These are phyloP conservation scores for Trypoxylus dichotomus DNA, from an alignment of 1,140 invertebrate species.

Conservation along the genomic window DNA sequence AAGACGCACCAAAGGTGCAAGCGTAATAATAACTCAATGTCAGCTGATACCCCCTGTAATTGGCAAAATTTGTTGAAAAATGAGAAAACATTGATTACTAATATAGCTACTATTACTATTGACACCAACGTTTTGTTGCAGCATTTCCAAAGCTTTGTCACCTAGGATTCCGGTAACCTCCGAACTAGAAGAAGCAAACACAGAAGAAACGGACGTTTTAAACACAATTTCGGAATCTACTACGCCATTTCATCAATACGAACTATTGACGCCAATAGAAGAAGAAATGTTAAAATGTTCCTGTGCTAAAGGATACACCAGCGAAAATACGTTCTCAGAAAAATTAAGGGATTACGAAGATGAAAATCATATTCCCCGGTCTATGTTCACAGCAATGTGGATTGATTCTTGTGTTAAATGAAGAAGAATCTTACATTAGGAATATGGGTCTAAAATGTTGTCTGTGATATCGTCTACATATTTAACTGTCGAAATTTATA, in stretches of 20 bases:
- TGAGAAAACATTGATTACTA: no score
- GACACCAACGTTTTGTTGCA: not conserved
- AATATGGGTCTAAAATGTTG: not conserved
- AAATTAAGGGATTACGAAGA: not conserved
- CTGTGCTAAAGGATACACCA: not conserved
- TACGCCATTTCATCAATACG: not conserved
- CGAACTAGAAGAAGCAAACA: not conserved
- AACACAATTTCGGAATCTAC: not conserved
- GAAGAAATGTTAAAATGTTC: constrained; percentile 9
- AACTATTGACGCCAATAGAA: not conserved
- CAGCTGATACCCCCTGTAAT: no score
- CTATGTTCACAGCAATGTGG: constrained; percentile 16
- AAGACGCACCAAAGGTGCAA: no score
- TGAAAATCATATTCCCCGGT: not conserved
- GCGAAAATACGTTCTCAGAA: not conserved
- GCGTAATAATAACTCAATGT: no score
- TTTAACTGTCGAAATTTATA: no score
- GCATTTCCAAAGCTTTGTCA: not conserved
- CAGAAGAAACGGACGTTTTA: not conserved
- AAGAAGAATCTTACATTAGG: not conserved
- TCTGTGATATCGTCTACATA: constrained; percentile 7
- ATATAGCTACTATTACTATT: no score
- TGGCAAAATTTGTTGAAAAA: no score
- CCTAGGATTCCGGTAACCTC: not conserved
- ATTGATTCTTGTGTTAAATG: not conserved